Evolutionary conservation across 2,113 vertebrate genomes (phyloP).

Genomic region (Cheirogaleus medius): DNA sequence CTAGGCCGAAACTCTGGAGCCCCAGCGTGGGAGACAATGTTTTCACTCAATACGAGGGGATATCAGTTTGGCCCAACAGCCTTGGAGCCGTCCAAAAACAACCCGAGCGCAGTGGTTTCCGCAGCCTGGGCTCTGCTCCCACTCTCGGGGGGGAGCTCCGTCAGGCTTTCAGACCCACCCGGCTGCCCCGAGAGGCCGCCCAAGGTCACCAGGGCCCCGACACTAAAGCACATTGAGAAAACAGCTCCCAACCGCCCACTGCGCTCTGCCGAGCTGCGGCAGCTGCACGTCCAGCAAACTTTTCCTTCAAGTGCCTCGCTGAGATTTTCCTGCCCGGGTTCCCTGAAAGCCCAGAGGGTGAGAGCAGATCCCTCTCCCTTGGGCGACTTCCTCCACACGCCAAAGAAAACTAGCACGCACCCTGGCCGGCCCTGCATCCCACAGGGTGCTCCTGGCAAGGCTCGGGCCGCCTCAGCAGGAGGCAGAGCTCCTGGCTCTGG

Average conservation of each 20-base stretch:
- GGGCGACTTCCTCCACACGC: background rate
- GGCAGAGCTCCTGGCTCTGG: background rate
- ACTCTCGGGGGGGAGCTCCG: too few relatives aligned
- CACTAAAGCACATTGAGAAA: background rate
- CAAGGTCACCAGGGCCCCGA: background rate
- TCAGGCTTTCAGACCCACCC: background rate
- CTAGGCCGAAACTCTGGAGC: background rate
- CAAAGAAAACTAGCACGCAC: background rate
- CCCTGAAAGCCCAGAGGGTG: conserved; percentile 10
- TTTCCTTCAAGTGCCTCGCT: conserved; percentile 31
- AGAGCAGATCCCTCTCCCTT: background rate
- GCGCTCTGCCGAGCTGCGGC: conserved; percentile 52
- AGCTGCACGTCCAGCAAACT: background rate
- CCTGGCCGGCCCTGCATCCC: background rate
- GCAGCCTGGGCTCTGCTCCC: background rate
- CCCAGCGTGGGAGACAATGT: background rate
- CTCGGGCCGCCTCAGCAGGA: background rate
- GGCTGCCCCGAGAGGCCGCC: background rate
- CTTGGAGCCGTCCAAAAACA: conserved; percentile 41
- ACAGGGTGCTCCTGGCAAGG: background rate
- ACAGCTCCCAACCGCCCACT: background rate
- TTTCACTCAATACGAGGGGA: background rate
- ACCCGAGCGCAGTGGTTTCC: background rate
- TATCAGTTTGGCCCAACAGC: conserved; percentile 35
- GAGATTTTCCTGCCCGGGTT: background rate